A percentile compares a stretch with the other conserved stretches of the same genome.
Conservation (phyloP, 2,113 vertebrate species). For the Trematomus loennbergii region DNA sequence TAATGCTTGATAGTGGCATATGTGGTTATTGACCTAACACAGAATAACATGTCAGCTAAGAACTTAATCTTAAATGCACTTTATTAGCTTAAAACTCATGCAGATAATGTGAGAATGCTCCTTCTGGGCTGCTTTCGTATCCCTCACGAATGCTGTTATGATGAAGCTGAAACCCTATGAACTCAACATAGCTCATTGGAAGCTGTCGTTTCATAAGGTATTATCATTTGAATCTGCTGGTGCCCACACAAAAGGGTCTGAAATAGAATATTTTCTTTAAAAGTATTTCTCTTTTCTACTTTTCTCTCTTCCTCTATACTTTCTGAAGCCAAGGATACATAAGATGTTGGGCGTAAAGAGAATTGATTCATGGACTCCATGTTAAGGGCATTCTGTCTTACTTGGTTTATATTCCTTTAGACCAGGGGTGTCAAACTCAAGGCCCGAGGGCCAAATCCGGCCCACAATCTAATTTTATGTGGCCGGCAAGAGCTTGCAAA, state of each 20-base stretch:
- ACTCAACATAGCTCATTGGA: neutral
- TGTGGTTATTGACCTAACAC: too few species aligned
- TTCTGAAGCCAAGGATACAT: neutral
- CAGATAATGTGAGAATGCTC: neutral
- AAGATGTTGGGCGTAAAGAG: too few species aligned
- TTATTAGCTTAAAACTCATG: neutral
- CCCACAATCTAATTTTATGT: too few species aligned
- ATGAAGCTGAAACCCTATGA: neutral
- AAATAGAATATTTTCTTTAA: neutral
- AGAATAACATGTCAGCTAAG: too few species aligned
- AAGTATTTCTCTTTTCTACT: neutral
- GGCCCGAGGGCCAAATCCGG: too few species aligned
- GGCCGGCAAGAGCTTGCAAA: too few species aligned
- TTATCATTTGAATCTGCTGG: neutral
- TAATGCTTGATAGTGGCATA: too few species aligned
- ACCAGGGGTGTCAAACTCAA: too few species aligned
- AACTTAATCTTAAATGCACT: neutral
- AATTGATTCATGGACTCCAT: neutral
- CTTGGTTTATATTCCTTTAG: too few species aligned
- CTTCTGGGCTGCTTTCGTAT: neutral
- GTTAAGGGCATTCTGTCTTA: too few species aligned
- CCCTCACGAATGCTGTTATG: neutral
- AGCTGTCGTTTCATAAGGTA: neutral
- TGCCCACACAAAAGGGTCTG: neutral
- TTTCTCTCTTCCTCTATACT: neutral